Conservation (phyloP, 2,113 vertebrate species). For the Charina bottae region DNA sequence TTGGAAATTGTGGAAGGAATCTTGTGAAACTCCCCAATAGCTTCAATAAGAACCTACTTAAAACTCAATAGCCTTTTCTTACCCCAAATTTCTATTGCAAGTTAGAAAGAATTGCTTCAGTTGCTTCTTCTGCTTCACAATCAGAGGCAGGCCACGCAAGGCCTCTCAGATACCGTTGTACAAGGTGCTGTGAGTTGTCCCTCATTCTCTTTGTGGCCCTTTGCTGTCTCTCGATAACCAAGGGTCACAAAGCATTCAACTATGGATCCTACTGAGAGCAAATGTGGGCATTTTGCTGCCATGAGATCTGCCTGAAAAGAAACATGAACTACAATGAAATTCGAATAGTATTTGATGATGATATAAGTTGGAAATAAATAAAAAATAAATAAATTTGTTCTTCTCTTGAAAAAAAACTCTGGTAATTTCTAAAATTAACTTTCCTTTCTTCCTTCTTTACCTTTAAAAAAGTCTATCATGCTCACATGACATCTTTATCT, state of each 20-base stretch:
- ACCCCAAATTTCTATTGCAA: not conserved
- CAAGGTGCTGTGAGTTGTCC: not conserved
- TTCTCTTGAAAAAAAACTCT: not conserved
- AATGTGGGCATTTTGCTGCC: not conserved
- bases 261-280: not conserved
- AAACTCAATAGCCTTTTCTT: not conserved
- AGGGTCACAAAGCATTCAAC: not conserved
- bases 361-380: no score
- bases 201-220: not conserved
- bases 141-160: no score
- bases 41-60: not conserved
- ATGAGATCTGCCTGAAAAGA: not conserved
- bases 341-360: no score
- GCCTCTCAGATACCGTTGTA: no score
- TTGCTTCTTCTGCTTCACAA: not conserved
- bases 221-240: not conserved
- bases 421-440: not conserved
- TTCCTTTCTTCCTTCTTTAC: not conserved
- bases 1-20: not conserved
- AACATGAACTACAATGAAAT: not conserved
- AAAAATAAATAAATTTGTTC: no score
- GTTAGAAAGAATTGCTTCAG: constrained; percentile 6
- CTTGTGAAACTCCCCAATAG: not conserved
- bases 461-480: not conserved
- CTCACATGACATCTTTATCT: not conserved